Percentiles rank a stretch among this genome's conserved stretches.
Conservation (phyloP, 1,140 invertebrate species). For the Dendrolimus punctatus region DNA sequence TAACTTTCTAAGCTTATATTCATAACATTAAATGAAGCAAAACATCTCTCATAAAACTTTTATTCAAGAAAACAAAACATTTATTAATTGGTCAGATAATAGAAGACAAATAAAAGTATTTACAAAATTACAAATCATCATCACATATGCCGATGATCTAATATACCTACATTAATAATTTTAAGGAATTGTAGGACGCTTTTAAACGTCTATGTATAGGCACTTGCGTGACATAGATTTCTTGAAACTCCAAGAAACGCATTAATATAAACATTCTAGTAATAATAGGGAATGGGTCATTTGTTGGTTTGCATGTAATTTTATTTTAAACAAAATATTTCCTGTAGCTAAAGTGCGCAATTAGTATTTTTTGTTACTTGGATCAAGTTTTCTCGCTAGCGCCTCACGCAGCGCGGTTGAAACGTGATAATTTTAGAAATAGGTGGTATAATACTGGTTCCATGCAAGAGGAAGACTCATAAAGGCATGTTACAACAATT, state of each 20-base stretch:
- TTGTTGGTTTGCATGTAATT: constrained; percentile 13
- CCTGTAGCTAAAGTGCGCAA: constrained; percentile 23
- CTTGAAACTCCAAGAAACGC: constrained; percentile 11
- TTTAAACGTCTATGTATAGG: neutral
- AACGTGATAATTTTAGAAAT: constrained; percentile 42
- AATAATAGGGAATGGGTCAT: constrained; percentile 9
- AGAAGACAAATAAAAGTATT: no score
- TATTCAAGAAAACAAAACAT: no score
- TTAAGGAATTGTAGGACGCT: no score
- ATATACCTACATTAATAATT: no score
- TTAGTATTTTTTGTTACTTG: constrained; percentile 33
- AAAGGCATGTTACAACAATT: constrained; percentile 23
- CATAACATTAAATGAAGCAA: no score
- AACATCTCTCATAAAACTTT: no score
- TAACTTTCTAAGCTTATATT: no score
- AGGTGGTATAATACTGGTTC: constrained; percentile 26
- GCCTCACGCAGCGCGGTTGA: constrained; percentile 22
- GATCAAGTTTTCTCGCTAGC: constrained; percentile 28
- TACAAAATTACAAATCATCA: no score
- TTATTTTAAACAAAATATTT: constrained; percentile 22
- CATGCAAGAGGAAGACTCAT: constrained; percentile 14
- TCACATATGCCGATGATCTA: no score
- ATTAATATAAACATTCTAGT: constrained; percentile 8
- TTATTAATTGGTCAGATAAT: no score
- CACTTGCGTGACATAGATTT: constrained; percentile 16